Evolutionary conservation across 2,888 invertebrate species (phyloP).

Genomic region (Bruchidius siliquastri): DNA sequence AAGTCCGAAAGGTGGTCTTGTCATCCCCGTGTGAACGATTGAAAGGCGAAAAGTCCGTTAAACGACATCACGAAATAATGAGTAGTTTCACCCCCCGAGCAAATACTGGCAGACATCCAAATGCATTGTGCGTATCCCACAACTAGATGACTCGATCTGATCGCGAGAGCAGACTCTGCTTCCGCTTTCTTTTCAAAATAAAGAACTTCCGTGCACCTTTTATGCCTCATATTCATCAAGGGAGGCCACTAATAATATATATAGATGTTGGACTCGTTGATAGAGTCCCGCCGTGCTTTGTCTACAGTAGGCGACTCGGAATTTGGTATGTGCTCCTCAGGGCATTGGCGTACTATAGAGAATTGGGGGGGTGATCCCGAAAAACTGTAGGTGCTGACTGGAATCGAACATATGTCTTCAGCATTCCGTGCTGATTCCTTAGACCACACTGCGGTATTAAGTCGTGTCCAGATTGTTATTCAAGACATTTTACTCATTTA

Average conservation of each 20-base stretch:
- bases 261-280: slow-evolving; percentile 36
- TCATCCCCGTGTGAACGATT: slow-evolving; percentile 6
- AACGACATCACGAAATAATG: slow-evolving; percentile 30
- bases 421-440: no score
- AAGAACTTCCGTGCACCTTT: slow-evolving; percentile 48
- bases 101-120: slow-evolving; percentile 18
- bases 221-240: slow-evolving; percentile 40
- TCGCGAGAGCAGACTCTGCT: slow-evolving; percentile 36
- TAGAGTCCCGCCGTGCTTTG: slow-evolving; percentile 40
- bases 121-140: slow-evolving; percentile 33
- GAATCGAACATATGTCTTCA: no score
- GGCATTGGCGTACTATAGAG: background rate
- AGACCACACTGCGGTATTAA: no score
- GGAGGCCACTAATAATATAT: slow-evolving; percentile 43
- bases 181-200: slow-evolving; percentile 41
- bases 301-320: slow-evolving; percentile 23
- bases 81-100: slow-evolving; percentile 34
- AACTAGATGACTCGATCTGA: slow-evolving; percentile 45
- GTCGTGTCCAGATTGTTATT: no score
- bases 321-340: background rate
- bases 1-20: background rate
- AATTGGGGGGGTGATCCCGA: background rate
- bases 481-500: no score
- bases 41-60: slow-evolving; percentile 33
- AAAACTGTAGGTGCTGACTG: no score